Evolutionary conservation across 2,888 invertebrate species (phyloP).

Genomic region (Xanthorhoe spadicearia): DNA sequence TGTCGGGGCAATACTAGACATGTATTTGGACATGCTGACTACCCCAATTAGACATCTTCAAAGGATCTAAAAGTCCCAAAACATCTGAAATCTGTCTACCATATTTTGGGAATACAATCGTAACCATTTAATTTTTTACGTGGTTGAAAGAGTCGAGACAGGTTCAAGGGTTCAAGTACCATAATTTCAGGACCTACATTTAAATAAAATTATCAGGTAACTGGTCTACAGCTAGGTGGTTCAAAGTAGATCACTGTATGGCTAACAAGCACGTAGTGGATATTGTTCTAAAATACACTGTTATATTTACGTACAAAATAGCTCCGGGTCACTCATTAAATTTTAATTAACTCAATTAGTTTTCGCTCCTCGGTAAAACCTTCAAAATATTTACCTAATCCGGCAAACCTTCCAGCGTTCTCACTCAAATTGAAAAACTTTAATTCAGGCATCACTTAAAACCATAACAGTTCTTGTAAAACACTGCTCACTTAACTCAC

Average conservation of each 20-base stretch:
- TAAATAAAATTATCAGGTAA: neutral
- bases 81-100: too few relatives aligned
- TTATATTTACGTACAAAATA: slow-evolving; percentile 9
- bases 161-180: too few relatives aligned
- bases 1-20: too few relatives aligned
- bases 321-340: slow-evolving; percentile 21
- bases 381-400: slow-evolving; percentile 63
- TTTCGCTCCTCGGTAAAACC: slow-evolving; percentile 26
- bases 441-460: slow-evolving; percentile 51
- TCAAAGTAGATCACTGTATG: neutral
- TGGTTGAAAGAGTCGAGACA: too few relatives aligned
- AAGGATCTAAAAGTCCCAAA: too few relatives aligned
- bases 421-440: slow-evolving; percentile 47
- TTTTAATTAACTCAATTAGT: slow-evolving; percentile 30
- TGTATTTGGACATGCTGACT: too few relatives aligned
- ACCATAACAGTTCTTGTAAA: slow-evolving; percentile 40
- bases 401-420: slow-evolving; percentile 55
- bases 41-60: too few relatives aligned
- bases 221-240: neutral
- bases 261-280: neutral
- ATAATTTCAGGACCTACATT: neutral
- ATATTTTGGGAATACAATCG: too few relatives aligned
- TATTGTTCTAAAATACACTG: slow-evolving; percentile 3
- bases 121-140: too few relatives aligned
- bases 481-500: slow-evolving; percentile 42